phyloP scores from a whole-genome alignment of 2,113 vertebrate genomes.

The Oncorhynchus masou region DNA sequence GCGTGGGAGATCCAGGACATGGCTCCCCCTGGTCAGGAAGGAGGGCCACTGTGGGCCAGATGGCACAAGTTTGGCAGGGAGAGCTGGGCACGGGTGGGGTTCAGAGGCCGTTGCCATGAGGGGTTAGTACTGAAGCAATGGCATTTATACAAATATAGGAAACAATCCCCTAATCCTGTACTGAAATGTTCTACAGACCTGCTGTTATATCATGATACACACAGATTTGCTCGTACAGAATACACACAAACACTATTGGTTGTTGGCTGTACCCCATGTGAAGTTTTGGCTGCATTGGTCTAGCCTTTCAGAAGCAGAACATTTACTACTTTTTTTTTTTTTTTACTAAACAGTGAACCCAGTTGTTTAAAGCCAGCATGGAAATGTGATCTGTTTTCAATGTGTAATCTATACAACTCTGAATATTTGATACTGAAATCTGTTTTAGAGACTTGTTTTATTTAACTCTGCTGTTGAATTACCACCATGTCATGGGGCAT shows the following conservation, averaged over 20 bases:
- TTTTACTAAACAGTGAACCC: slow-evolving; percentile 3
- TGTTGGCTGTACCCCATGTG: slow-evolving; percentile 14
- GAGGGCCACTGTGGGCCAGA: slow-evolving; percentile 70
- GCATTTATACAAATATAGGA: slow-evolving; percentile 39
- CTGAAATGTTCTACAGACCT: slow-evolving; percentile 64
- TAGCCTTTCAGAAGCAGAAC: slow-evolving; percentile 3
- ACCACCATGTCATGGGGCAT: slow-evolving; percentile 7
- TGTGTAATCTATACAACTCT: not conserved
- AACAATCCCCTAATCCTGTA: slow-evolving; percentile 50
- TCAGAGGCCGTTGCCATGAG: slow-evolving; percentile 19
- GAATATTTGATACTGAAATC: slow-evolving; percentile 4
- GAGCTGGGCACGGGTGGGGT: slow-evolving; percentile 31
- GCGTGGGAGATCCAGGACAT: slow-evolving; percentile 48
- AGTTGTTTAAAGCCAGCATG: too few relatives aligned
- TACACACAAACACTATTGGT: slow-evolving; percentile 8
- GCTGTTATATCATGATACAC: slow-evolving; percentile 48
- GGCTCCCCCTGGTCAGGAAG: slow-evolving; percentile 70
- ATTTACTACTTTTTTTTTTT: not conserved
- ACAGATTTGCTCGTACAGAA: not conserved
- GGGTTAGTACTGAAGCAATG: slow-evolving; percentile 33
- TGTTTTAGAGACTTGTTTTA: slow-evolving; percentile 3
- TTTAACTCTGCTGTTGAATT: not conserved
- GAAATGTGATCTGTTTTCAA: not conserved
- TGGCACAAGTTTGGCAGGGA: slow-evolving; percentile 56
- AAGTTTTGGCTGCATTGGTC: slow-evolving; percentile 3